Base-by-base conservation (phyloP, 1,140 invertebrate genomes). In the Campoletis sonorensis region DNA sequence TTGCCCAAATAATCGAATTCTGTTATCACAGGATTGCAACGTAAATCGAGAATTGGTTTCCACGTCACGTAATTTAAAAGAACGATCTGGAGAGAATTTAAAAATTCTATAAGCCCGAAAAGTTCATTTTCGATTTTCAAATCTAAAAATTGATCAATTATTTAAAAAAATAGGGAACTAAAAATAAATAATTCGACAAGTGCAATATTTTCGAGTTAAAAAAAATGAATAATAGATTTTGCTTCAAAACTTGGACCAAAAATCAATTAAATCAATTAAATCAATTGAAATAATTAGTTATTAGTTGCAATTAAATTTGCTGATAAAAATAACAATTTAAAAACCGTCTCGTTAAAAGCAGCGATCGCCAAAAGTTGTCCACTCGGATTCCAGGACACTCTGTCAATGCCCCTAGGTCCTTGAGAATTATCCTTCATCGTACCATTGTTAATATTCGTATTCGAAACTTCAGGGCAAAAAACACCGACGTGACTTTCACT, bases 261-360 rank as follows among this genome's bases (percentile, higher is more conserved):
- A 33, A 33, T 4, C 30, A 33, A 2, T 33, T 33, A 2, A 33
- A 33, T 33, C 30, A 33, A n/a, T n/a, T n/a, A n/a, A n/a, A n/a
- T n/a, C n/a, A n/a, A n/a, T n/a, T n/a, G n/a, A n/a, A 33, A 33
- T 33, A 4, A 7, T 33, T 33, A 33, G 30, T 7, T 33, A 33
- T 33, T 33, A 4, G 2, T 33, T 2, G 30, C 30, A 33, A 33
- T 4, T 33, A 71, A 45, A 45, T 45, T 45, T 45, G 5, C 1
- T 45, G 1, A n/a, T 51, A 49, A 16, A 80, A 79, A 33, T 8
- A 40, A 49, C 67, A 37, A 67, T 0, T 26, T 30, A 37, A 40
- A 82, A 83, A 92, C 91, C 85, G 87, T 86, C 89, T 92, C 91
- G 81, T 92, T 92, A 68, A 87, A 88, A 70, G 90, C 91, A 40